Evolutionary conservation across 2,113 vertebrate genomes (phyloP).

Genomic region (Trichomycterus rosablanca): DNA sequence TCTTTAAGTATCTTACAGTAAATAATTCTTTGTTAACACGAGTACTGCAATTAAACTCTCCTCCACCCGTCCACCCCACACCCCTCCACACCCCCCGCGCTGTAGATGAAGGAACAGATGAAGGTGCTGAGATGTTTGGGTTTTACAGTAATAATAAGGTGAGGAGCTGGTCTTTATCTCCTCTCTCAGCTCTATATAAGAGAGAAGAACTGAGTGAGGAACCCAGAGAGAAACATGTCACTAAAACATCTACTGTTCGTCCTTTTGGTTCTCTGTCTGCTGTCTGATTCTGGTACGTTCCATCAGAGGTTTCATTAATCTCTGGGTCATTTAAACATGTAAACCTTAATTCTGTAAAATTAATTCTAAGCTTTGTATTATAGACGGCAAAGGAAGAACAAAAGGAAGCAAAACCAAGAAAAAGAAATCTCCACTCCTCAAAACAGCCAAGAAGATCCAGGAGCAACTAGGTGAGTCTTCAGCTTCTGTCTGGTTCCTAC

Average conservation of each 20-base stretch:
- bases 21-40: not conserved
- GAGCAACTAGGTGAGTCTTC: not conserved
- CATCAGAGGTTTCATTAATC: too few species aligned
- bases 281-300: constrained; percentile 10
- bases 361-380: not conserved
- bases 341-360: too few species aligned
- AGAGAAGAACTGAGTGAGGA: not conserved
- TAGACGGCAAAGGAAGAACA: not conserved
- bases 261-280: constrained; percentile 2
- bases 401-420: constrained; percentile 11
- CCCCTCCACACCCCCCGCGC: too few species aligned
- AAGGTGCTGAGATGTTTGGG: not conserved
- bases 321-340: too few species aligned
- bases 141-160: constrained; percentile 1
- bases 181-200: not conserved
- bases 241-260: not conserved
- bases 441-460: not conserved
- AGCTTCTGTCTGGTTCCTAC: too few species aligned
- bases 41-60: not conserved
- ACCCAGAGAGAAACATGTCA: not conserved
- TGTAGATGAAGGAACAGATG: too few species aligned
- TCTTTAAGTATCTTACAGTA: not conserved
- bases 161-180: constrained; percentile 3
- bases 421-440: not conserved
- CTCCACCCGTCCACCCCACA: not conserved